Base-by-base conservation (phyloP, 2,888 invertebrate genomes). In the Catotricha subobsoleta region DNA sequence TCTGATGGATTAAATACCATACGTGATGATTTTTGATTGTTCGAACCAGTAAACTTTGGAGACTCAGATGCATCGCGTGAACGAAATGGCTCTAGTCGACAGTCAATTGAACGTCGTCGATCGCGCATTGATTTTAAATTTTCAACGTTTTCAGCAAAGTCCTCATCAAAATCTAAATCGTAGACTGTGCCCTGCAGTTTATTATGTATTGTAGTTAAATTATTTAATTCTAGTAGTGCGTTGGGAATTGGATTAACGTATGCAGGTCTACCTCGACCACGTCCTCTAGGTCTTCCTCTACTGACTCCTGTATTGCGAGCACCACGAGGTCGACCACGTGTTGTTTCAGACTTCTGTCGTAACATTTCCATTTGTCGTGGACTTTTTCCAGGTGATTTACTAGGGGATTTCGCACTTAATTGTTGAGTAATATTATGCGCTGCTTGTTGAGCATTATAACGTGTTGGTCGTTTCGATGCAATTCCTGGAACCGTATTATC, bases 151-250 rank as follows among this genome's bases (percentile, higher is more conserved):
- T 81, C 75, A 13, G 76, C 76, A 44, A 82, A 74, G 55, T 87
- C 86, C 51, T 87, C 86, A 47, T 86, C 80, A 47, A 82, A 82
- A 57, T 86, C 77, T 48, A 81, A 72, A 57, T 82, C 90, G 52
- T 86, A 90, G 2, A 88, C 88, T 2, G 88, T 88, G 8, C 88
- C 86, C 7, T 77, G 76, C 28, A 86, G 65, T 56, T 83, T 84
- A 55, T 77, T 81, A 47, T 79, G 80, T 44, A 82, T 81, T 3
- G 41, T 49, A 9, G 27, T 33, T 18, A 31, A 25, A 38, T 31
- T 39, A 27, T 42, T 40, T 18, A 40, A 39, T 31, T 47, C 40
- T 8, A 3, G 19, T n/a, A 40, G 15, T n/a, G 33, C 10, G 23
- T 36, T 36, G 8, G 36, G 34, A 40, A 51, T 49, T 33, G 50